Evolutionary conservation across 2,113 vertebrate genomes (phyloP).

Genomic region (sheep (Ovis aries)): ARS-UI_Ramb_v3.0 NC_056056.1:143711001-143711500

Average conservation of each 20-base stretch:
- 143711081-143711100: neutral
- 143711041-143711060: neutral
- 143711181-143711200: neutral
- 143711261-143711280: neutral
- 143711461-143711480: neutral
- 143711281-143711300: neutral
- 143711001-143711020: neutral
- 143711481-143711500: neutral
- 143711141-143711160: neutral
- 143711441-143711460: conserved; percentile 8
- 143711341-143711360: neutral
- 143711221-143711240: neutral
- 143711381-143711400: neutral
- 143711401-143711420: neutral
- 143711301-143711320: neutral
- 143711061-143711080: neutral
- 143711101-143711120: neutral
- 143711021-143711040: neutral
- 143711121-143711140: neutral
- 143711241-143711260: neutral
- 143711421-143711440: neutral
- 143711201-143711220: neutral
- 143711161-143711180: neutral
- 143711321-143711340: neutral
- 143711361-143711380: neutral